A percentile compares a stretch with the other conserved stretches of the same genome.
Evolutionary conservation across 2,113 vertebrate species (phyloP).

Genomic region (Spea multiplicata): DNA sequence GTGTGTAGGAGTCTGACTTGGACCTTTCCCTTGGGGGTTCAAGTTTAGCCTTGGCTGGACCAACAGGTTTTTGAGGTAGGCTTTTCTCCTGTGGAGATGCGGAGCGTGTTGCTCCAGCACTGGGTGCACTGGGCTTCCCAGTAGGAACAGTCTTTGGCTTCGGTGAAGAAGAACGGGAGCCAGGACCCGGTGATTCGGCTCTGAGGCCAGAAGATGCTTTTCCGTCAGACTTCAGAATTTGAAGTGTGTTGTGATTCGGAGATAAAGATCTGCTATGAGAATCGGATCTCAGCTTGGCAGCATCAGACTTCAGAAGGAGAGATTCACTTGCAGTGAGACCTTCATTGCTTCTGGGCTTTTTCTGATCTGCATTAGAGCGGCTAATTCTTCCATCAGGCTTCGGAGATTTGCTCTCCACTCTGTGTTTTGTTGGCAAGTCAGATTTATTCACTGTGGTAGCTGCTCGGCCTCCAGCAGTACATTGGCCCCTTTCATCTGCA

Average conservation of each 20-base stretch:
- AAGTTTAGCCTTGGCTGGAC: constrained; percentile 84
- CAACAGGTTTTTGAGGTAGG: constrained; percentile 78
- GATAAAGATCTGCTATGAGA: constrained; percentile 95
- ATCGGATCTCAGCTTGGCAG: constrained; percentile 91
- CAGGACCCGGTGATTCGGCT: constrained; percentile 88
- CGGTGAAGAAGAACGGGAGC: constrained; percentile 87
- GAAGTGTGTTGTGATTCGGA: constrained; percentile 95
- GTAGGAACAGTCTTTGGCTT: constrained; percentile 83
- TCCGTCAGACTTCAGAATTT: constrained; percentile 89
- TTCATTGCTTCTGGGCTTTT: constrained; percentile 77
- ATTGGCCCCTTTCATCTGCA: constrained; percentile 86
- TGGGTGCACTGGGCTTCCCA: constrained; percentile 70
- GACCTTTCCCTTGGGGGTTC: constrained; percentile 94
- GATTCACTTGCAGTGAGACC: constrained; percentile 86
- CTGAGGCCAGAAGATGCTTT: constrained; percentile 75
- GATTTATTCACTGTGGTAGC: constrained; percentile 76
- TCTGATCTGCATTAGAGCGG: constrained; percentile 77
- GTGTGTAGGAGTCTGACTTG: constrained; percentile 95
- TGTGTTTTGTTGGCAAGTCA: constrained; percentile 79
- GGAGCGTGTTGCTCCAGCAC: constrained; percentile 78
- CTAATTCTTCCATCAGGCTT: constrained; percentile 82
- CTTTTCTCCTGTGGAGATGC: constrained; percentile 86
- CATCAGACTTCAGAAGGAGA: constrained; percentile 88
- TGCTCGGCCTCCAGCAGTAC: constrained; percentile 72
- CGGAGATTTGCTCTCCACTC: constrained; percentile 77